Percentiles rank a stretch among this genome's conserved stretches.
Evolutionary conservation across 2,888 invertebrate genomes (phyloP).

Genomic region (Ichneumon xanthorius): DNA sequence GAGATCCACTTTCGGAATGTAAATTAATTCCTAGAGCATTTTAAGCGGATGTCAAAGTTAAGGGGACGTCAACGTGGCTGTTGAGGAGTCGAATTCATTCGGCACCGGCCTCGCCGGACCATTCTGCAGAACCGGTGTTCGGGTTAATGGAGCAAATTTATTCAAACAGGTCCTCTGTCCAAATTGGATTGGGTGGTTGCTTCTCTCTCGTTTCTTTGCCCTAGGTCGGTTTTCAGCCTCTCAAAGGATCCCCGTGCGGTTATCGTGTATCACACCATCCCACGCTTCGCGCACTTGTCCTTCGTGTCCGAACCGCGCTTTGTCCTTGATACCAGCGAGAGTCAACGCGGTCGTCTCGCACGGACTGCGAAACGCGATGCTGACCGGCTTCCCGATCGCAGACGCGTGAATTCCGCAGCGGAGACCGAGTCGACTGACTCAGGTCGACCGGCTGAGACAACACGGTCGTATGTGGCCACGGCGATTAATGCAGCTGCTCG

Average conservation of each 20-base stretch:
- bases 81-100: too few relatives aligned
- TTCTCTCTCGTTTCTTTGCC: background rate
- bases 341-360: background rate
- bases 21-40: background rate
- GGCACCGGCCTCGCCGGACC: too few relatives aligned
- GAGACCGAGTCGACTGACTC: background rate
- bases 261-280: slow-evolving; percentile 6
- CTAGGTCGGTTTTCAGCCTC: background rate
- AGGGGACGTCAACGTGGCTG: too few relatives aligned
- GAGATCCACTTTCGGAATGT: background rate
- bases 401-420: background rate
- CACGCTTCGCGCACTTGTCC: slow-evolving; percentile 13
- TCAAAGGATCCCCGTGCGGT: background rate
- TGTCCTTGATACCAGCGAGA: slow-evolving; percentile 23
- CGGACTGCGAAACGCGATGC: background rate
- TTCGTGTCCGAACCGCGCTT: slow-evolving; percentile 5
- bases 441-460: background rate
- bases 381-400: background rate
- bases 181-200: background rate
- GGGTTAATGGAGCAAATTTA: too few relatives aligned
- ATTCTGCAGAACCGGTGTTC: too few relatives aligned
- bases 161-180: background rate
- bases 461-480: background rate
- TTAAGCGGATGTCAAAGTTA: background rate
- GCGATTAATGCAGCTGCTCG: slow-evolving; percentile 51